Evolutionary conservation across 2,888 invertebrate species (phyloP).

Genomic region (Machimus atricapillus): DNA sequence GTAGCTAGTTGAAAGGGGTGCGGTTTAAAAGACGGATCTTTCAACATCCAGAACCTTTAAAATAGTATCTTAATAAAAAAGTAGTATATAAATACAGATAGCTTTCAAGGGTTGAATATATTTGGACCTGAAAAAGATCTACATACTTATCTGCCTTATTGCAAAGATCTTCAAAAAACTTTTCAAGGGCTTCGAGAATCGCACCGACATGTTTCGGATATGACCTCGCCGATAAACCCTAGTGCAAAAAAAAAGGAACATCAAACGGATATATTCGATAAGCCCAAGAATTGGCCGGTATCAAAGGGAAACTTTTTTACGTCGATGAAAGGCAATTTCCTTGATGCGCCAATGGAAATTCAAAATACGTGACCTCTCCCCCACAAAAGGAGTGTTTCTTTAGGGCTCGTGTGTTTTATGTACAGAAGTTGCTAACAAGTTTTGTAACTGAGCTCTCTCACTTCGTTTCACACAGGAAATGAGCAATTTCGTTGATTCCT

Average conservation of each 20-base stretch:
- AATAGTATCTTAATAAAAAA: no score
- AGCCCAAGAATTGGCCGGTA: neutral
- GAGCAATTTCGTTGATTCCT: slow-evolving; percentile 36
- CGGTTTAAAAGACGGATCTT: no score
- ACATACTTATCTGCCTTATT: neutral
- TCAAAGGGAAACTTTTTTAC: neutral
- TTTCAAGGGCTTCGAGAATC: neutral
- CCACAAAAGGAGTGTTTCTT: neutral
- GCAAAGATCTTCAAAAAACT: neutral
- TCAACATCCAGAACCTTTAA: no score
- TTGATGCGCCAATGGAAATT: slow-evolving; percentile 22
- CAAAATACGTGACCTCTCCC: slow-evolving; percentile 26
- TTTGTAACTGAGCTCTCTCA: slow-evolving; percentile 31
- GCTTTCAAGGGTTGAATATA: neutral
- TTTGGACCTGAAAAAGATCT: neutral
- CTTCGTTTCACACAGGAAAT: slow-evolving; percentile 33
- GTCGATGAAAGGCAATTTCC: slow-evolving; percentile 18
- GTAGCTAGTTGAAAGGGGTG: no score
- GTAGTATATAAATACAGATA: neutral
- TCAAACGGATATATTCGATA: neutral
- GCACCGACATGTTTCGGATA: neutral
- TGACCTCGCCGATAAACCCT: neutral
- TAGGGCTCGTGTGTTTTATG: slow-evolving; percentile 5
- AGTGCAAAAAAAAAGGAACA: neutral
- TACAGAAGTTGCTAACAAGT: slow-evolving; percentile 40